Evolutionary conservation across 2,888 invertebrate species (phyloP), one percentile per base, ranked within the genome.

Genomic region (Pilophorus perplexus): DNA sequence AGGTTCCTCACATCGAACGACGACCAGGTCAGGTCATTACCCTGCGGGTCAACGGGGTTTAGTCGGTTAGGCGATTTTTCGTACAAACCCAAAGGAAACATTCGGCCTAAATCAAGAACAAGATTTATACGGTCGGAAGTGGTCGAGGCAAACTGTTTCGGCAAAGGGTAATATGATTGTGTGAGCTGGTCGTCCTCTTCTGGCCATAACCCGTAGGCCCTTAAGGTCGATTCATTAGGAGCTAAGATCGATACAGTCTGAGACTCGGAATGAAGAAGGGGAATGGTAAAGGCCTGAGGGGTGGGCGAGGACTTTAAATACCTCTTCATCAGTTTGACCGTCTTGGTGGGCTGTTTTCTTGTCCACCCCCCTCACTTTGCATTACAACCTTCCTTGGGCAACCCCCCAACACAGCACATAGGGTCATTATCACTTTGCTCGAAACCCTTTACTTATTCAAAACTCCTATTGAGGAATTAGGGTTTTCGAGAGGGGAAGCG

Each of bases 191-290:
- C 50, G 12, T 12, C 55, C 55, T 33, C 55, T 16, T 55, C 37
- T 16, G 27, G 14, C 55, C 55, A 33, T 55, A 46, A 46, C 22
- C 46, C 46, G 46, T 22, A 55, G 55, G 55, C 55, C 55, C 33
- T 55, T 55, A 55, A 55, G 55, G 55, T 55, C 55, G 55, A 55
- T 55, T 55, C 55, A 55, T 55, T 55, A 55, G 55, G 55, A 55
- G 55, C 55, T 55, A 55, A 33, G 55, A 55, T 55, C 55, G 55
- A 55, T 55, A 55, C 37, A 28, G 37, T 14, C 33, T 55, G 52
- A 52, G 52, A 52, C n/a, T n/a, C n/a, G n/a, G n/a, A n/a, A n/a
- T n/a, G n/a, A n/a, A 52, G 27, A 55, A 6, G 55, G 55, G 55
- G 33, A 20, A n/a, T n/a, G n/a, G n/a, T n/a, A n/a, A n/a, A n/a